phyloP scores from a whole-genome alignment of 2,797 vertebrate species.

The Meda fulgida region DNA sequence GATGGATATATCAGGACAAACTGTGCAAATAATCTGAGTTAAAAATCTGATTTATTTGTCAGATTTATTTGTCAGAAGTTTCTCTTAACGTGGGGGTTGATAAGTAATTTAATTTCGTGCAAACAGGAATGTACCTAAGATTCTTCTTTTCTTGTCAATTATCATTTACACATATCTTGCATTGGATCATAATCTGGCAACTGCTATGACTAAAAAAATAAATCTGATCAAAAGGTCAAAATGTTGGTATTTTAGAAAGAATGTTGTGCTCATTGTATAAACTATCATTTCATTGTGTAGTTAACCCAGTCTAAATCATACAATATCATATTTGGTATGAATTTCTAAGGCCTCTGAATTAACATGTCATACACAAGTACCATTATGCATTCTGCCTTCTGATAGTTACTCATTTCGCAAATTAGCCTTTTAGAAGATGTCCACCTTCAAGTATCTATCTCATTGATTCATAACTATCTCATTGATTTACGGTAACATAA shows the following conservation, averaged over 20 bases:
- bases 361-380: neutral
- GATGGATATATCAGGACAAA: neutral
- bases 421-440: no score
- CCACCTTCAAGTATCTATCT: neutral
- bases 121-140: neutral
- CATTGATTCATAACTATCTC: no score
- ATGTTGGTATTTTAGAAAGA: neutral
- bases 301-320: neutral
- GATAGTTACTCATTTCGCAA: neutral
- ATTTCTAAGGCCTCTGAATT: no score
- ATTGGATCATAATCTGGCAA: neutral
- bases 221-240: neutral
- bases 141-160: neutral
- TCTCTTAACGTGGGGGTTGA: neutral
- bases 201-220: neutral
- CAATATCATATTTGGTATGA: neutral
- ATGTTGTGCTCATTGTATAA: neutral
- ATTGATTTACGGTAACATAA: neutral
- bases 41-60: neutral
- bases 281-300: neutral
- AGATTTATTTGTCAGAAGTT: constrained; percentile 3
- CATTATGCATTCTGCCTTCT: neutral
- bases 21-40: neutral
- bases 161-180: neutral
- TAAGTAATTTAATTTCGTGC: neutral